These are phyloP conservation scores for Clanis bilineata DNA, from an alignment of 2,888 invertebrate species.

Conservation along the genomic window DNA sequence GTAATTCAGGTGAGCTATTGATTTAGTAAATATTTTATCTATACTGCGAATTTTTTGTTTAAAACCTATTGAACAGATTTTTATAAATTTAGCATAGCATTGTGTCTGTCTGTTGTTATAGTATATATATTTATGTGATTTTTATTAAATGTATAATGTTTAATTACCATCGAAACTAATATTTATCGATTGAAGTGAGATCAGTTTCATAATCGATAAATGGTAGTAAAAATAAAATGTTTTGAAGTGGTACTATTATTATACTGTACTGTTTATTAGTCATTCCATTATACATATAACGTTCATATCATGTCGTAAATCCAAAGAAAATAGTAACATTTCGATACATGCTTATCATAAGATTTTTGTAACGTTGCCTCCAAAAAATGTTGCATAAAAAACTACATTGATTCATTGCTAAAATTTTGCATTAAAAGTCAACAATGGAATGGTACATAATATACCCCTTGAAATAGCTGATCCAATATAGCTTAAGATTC, in stretches of 20 bases:
- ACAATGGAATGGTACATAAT: too few relatives aligned
- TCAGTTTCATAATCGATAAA: not conserved
- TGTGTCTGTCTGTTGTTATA: too few relatives aligned
- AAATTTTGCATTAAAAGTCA: too few relatives aligned
- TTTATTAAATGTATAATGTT: not conserved
- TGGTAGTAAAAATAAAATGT: not conserved
- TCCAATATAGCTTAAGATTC: too few relatives aligned
- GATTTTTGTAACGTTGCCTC: not conserved
- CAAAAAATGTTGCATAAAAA: not conserved
- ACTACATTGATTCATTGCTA: too few relatives aligned
- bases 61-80: too few relatives aligned
- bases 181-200: not conserved
- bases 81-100: too few relatives aligned
- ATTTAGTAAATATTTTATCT: not conserved
- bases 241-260: not conserved
- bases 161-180: not conserved
- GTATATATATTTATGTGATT: not conserved
- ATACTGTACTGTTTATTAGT: not conserved
- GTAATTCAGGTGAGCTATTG: conserved; percentile 46
- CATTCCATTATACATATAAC: not conserved
- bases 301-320: too few relatives aligned
- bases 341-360: not conserved
- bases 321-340: not conserved
- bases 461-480: too few relatives aligned
- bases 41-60: too few relatives aligned